Evolutionary conservation across 2,888 invertebrate genomes (phyloP), one percentile per base, ranked within the genome.

Genomic region (Agonopterix arenella): DNA sequence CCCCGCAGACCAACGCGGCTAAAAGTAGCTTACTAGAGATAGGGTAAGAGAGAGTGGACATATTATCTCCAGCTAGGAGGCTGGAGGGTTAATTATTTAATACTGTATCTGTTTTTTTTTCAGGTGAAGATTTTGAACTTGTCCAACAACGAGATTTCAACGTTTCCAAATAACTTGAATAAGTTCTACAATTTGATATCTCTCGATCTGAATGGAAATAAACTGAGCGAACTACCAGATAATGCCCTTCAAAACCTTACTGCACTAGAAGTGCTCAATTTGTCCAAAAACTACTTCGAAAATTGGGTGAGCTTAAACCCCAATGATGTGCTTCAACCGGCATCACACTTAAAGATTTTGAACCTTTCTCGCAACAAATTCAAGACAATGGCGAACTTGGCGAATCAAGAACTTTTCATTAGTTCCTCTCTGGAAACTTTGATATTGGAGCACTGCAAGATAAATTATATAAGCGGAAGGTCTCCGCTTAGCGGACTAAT

Each of bases 111-210:
- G 18, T 4, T 38, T 3, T 10, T 36, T 44, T 86, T 86, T 60
- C 83, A 93, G 93, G 91, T 94, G 36, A 90, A 90, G 59, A 85
- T 84, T 28, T 75, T 95, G 55, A 93, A 95, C 66, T 71, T 95
- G 50, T 93, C 94, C 3, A 82, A 85, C 59, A 95, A 95, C 66
- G 76, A 84, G 44, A 90, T 95, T 48, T 73, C 71, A 2, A 72
- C 70, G 2, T 90, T 94, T 61, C 93, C 94, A 0, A 58, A 56
- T 52, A 72, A 68, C 36, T 54, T 89, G 10, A 60, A 58, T 28
- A 72, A 58, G 47, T 72, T 84, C 41, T 62, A 71, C 46, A 82
- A 81, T 50, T 61, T 89, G 49, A 54, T 76, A 8, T 64, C 57
- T 2, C 58, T 89, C 38, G 89, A 89, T 52, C 46, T 84, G 8